Conservation (phyloP, 53 echinoderm and acorn worm species). For the Glandiceps talaboti region DNA sequence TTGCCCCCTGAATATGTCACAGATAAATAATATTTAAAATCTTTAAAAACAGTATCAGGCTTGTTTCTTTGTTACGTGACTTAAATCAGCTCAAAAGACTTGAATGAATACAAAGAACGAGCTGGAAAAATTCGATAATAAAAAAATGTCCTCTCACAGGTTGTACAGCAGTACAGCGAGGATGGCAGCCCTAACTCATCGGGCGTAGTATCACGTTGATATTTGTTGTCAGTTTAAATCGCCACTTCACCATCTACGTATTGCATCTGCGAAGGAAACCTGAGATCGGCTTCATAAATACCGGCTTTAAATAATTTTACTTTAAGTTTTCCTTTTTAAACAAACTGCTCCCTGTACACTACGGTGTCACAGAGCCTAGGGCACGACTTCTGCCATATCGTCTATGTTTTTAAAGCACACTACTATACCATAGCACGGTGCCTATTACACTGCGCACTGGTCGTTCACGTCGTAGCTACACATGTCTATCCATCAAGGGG, state of each 20-base stretch:
- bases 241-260: neutral
- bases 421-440: too few species aligned
- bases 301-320: neutral
- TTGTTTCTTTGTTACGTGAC: neutral
- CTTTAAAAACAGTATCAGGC: neutral
- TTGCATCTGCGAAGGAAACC: neutral
- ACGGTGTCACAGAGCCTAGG: neutral
- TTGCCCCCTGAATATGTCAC: neutral
- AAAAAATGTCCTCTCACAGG: neutral
- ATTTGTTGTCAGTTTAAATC: too few species aligned
- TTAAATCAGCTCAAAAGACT: neutral
- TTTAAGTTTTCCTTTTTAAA: neutral
- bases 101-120: neutral
- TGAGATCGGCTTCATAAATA: neutral
- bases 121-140: neutral
- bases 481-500: neutral
- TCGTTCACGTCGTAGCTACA: too few species aligned
- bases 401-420: too few species aligned
- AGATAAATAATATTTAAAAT: neutral
- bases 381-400: neutral
- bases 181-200: neutral
- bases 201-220: neutral
- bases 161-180: neutral
- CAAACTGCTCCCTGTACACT: neutral
- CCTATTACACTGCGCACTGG: too few species aligned